Conservation (phyloP, 2,797 vertebrate species). For the Microcaecilia unicolor region DNA sequence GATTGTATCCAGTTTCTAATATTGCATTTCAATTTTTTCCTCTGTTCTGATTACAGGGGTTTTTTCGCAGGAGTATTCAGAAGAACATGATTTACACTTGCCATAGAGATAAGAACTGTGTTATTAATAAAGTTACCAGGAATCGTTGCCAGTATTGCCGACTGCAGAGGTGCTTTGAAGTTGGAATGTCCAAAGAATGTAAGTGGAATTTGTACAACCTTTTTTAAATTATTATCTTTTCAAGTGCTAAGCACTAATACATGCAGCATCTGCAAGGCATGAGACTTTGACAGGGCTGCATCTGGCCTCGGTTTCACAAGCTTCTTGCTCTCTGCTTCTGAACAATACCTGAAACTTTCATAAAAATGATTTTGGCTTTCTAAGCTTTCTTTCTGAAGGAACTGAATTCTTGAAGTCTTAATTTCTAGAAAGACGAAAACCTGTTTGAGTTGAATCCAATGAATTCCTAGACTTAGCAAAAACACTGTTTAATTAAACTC, state of each 20-base stretch:
- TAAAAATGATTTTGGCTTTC: too few relatives aligned
- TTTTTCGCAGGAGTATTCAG: constrained; percentile 96
- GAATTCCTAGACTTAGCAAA: too few relatives aligned
- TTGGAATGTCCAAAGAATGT: constrained; percentile 97
- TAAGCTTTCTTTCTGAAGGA: too few relatives aligned
- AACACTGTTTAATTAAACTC: too few relatives aligned
- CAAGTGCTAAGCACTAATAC: background rate
- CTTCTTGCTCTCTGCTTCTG: too few relatives aligned
- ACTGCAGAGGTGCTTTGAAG: constrained; percentile 92
- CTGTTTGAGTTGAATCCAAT: too few relatives aligned
- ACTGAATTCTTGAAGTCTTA: too few relatives aligned
- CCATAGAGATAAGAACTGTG: constrained; percentile 90
- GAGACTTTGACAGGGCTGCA: too few relatives aligned
- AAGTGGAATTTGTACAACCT: constrained; percentile 48
- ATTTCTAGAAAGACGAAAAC: too few relatives aligned
- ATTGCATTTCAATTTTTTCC: constrained; percentile 22
- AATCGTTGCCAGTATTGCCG: constrained; percentile 98
- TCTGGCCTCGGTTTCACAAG: too few relatives aligned
- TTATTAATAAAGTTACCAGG: constrained; percentile 96
- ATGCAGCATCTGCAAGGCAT: background rate
- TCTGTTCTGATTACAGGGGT: constrained; percentile 70
- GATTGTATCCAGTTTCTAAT: constrained; percentile 7
- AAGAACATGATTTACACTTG: constrained; percentile 98
- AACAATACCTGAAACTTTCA: too few relatives aligned
- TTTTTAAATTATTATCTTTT: constrained; percentile 7